Evolutionary conservation across 2,888 invertebrate genomes (phyloP).

Genomic region (Ligdia adustata): DNA sequence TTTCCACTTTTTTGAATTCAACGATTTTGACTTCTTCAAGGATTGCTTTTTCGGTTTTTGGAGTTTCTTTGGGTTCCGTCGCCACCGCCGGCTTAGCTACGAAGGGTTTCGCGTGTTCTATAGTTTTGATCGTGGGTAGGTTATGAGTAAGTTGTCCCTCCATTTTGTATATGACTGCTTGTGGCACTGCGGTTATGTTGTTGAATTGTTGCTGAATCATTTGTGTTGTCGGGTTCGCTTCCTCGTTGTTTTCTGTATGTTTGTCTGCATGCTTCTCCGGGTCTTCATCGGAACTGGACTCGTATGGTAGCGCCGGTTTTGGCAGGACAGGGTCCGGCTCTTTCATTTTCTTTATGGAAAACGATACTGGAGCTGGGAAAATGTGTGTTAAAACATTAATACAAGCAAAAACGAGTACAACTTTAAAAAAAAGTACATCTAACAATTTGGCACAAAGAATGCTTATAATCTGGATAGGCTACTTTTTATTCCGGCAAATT

Average conservation of each 20-base stretch:
- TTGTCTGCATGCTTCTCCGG: slow-evolving; percentile 50
- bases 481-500: no score
- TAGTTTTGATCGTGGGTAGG: slow-evolving; percentile 47
- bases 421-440: no score
- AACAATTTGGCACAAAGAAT: no score
- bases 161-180: slow-evolving; percentile 67
- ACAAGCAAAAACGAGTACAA: no score
- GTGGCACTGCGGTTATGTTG: slow-evolving; percentile 48
- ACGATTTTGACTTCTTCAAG: slow-evolving; percentile 21
- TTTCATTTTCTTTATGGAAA: slow-evolving; percentile 93
- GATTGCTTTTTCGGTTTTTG: slow-evolving; percentile 36
- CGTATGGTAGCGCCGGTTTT: slow-evolving; percentile 90
- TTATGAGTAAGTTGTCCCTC: slow-evolving; percentile 54
- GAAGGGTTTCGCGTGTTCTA: slow-evolving; percentile 32
- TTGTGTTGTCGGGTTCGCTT: slow-evolving; percentile 38
- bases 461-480: no score
- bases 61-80: slow-evolving; percentile 39
- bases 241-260: slow-evolving; percentile 38
- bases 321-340: slow-evolving; percentile 87
- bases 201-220: neutral
- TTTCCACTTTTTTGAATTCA: slow-evolving; percentile 24
- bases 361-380: slow-evolving; percentile 88
- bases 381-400: no score
- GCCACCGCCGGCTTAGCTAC: slow-evolving; percentile 34
- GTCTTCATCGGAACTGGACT: slow-evolving; percentile 89